phyloP scores from a whole-genome alignment of 2,888 invertebrate species.

The Drosophila cracens region DNA sequence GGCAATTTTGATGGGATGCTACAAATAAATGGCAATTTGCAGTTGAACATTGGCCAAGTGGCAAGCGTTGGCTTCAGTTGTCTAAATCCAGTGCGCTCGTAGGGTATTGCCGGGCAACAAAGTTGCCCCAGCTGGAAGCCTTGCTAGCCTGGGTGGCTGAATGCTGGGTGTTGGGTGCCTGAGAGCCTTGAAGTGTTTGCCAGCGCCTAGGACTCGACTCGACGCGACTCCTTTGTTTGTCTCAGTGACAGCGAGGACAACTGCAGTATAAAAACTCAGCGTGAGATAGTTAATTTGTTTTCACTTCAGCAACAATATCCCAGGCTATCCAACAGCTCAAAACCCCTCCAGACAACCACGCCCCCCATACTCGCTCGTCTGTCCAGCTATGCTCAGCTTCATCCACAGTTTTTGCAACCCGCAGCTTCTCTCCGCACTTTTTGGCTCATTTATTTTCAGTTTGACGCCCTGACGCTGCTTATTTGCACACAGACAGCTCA shows the following conservation, averaged over 20 bases:
- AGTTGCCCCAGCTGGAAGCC: conserved; percentile 43
- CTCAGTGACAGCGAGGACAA: conserved; percentile 52
- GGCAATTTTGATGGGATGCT: not conserved
- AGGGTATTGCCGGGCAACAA: conserved; percentile 51
- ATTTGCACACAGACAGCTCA: conserved; percentile 67
- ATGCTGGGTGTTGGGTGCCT: conserved; percentile 13
- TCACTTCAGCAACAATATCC: conserved; percentile 77
- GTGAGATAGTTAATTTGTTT: conserved; percentile 80
- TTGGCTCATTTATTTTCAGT: conserved; percentile 80
- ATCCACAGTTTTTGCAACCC: conserved; percentile 29
- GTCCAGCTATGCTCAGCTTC: not conserved
- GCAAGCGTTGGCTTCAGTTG: not conserved
- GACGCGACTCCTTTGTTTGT: conserved; percentile 39
- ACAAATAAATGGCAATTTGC: not conserved
- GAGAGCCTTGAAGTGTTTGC: conserved; percentile 62
- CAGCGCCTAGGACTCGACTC: conserved; percentile 47
- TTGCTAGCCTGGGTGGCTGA: not conserved
- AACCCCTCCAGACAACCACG: not conserved
- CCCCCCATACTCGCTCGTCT: not conserved
- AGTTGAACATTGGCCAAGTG: not conserved
- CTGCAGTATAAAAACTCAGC: conserved; percentile 74
- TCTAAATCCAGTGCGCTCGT: not conserved
- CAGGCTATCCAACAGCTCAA: conserved; percentile 22
- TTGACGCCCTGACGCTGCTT: conserved; percentile 79
- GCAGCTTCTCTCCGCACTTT: conserved; percentile 58